phyloP scores from a whole-genome alignment of 92 coral and sea anemone genomes.

The Siderastrea siderea region DNA sequence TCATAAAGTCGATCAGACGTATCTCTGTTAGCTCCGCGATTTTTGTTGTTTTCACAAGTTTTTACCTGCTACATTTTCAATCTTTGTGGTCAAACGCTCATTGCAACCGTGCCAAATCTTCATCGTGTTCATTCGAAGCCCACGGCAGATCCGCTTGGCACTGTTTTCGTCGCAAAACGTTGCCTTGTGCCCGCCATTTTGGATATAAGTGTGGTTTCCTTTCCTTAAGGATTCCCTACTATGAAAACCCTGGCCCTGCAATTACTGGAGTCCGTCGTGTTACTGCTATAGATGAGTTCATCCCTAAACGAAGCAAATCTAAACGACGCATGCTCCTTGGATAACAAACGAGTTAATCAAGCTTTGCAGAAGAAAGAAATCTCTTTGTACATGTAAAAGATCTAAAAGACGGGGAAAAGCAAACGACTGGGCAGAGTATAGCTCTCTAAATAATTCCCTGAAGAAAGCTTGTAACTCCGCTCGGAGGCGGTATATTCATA shows the following conservation, averaged over 20 bases:
- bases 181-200: background rate
- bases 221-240: background rate
- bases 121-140: background rate
- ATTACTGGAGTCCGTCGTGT: background rate
- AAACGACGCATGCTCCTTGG: conserved; percentile 6
- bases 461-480: too few species aligned
- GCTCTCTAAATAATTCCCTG: too few species aligned
- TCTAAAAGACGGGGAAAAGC: background rate
- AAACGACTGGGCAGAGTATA: too few species aligned
- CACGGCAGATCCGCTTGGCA: background rate
- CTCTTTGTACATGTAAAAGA: too few species aligned
- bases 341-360: conserved; percentile 12
- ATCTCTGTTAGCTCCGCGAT: background rate
- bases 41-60: background rate
- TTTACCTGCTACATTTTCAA: background rate
- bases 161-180: background rate
- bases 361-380: conserved; percentile 10
- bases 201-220: background rate
- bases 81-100: background rate
- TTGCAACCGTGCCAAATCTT: background rate
- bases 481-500: too few species aligned
- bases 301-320: conserved; percentile 9
- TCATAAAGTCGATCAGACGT: background rate
- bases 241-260: background rate
- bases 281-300: conserved; percentile 16